Evolutionary conservation across 2,113 vertebrate genomes (phyloP).

Genomic region (Nesospiza acunhae): DNA sequence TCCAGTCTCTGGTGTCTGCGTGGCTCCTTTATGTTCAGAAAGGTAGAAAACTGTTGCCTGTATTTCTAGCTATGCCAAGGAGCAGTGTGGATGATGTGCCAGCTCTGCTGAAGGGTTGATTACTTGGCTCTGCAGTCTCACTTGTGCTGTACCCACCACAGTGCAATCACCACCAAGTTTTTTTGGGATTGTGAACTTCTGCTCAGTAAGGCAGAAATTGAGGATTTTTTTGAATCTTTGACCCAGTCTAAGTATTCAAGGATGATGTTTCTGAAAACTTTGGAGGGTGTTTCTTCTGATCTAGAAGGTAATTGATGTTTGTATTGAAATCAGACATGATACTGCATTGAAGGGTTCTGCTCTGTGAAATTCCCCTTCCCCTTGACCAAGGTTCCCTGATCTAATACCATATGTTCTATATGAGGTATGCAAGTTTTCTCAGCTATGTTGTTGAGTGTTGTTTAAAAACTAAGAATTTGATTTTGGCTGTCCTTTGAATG

Average conservation of each 20-base stretch:
- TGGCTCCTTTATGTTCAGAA: not conserved
- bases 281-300: not conserved
- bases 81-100: not conserved
- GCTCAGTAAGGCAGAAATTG: not conserved
- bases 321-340: not conserved
- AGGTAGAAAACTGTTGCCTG: not conserved
- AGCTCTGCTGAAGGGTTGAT: not conserved
- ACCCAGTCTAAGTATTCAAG: not conserved
- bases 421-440: not conserved
- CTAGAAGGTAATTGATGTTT: not conserved
- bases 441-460: not conserved
- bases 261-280: not conserved
- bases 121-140: not conserved
- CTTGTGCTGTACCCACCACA: not conserved
- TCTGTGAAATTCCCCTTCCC: not conserved
- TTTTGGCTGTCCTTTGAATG: not conserved
- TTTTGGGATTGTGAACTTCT: not conserved
- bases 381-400: not conserved
- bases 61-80: not conserved
- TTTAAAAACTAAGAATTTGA: not conserved
- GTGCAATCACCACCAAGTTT: not conserved
- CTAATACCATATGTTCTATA: not conserved
- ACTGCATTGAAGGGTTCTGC: not conserved
- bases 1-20: accelerated
- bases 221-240: not conserved